Evolutionary conservation across 2,888 invertebrate genomes (phyloP), one percentile per base, ranked within the genome.

Genomic region (Tetragnatha montana): DNA sequence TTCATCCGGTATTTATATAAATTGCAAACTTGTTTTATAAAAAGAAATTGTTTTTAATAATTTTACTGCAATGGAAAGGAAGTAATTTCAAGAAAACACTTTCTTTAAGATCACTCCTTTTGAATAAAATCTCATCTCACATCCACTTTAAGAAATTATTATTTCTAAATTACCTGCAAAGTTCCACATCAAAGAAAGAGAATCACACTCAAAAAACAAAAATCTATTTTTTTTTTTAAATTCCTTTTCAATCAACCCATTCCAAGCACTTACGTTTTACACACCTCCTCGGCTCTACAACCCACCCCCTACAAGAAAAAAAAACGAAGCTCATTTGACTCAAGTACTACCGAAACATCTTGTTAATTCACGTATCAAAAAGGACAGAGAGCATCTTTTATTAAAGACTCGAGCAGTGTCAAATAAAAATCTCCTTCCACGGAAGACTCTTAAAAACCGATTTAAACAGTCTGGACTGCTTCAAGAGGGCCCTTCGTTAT

Each of bases 361-460:
- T 74, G 80, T 68, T 87, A 87, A 87, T 87, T 80, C 75, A 19
- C 74, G 4, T 75, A n/a, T 80, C 69, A 78, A 71, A 47, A 50
- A 71, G 76, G 50, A 69, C 19, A 49, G 49, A 70, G 35, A 2
- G 17, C 76, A 71, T 60, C 71, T 60, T 73, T 79, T 83, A 88
- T 83, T 83, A 88, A 60, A 83, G 83, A 79, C 83, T 47, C 47
- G 12, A n/a, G 12, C 82, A 49, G 81, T 78, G 83, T 79, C 88
- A 83, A 88, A 79, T 88, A 88, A 88, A 88, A 88, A 87, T 82
- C 82, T 60, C 73, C 88, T 60, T 82, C 49, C 70, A n/a, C 10
- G 69, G 71, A 83, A 81, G 89, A 69, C 85, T 89, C 78, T 89
- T 89, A 89, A 89, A 89, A 89, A 86, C 76, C 85, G 68, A 89